Evolutionary conservation across 2,113 vertebrate genomes (phyloP).

Genomic region (Halcyon malimbica): DNA sequence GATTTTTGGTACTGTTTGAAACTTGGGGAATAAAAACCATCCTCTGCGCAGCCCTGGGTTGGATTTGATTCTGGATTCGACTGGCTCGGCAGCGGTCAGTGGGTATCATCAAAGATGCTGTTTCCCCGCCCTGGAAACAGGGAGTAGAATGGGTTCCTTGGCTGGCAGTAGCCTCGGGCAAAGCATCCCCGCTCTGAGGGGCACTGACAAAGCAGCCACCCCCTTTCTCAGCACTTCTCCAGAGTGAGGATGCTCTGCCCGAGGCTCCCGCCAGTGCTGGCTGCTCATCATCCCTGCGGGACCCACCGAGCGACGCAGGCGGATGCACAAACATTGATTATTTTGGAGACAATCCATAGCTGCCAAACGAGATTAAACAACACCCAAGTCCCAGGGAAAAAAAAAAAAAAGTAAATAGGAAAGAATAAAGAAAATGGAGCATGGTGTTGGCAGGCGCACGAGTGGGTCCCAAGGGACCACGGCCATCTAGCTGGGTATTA

Average conservation of each 20-base stretch:
- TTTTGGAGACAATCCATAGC: constrained; percentile 27
- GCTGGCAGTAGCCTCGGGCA: neutral
- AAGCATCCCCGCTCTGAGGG: neutral
- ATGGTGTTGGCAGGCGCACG: neutral
- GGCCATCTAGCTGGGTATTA: neutral
- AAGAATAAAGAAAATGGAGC: constrained; percentile 9
- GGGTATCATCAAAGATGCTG: too few relatives aligned
- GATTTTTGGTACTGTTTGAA: neutral
- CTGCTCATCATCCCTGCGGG: neutral
- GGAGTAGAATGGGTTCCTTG: neutral
- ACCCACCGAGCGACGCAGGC: neutral
- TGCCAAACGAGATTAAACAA: constrained; percentile 36
- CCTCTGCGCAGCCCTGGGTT: neutral
- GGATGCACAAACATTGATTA: constrained; percentile 3
- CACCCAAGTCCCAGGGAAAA: neutral
- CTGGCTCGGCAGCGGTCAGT: neutral
- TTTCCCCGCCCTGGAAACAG: neutral
- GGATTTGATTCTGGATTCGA: neutral
- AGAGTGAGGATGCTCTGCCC: neutral
- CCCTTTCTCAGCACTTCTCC: neutral
- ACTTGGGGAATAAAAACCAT: neutral
- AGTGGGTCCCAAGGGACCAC: neutral
- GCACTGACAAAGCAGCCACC: neutral
- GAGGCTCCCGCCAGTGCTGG: neutral
- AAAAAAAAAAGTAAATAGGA: neutral